Base-by-base conservation (phyloP, 1,140 invertebrate genomes). In the Rhagoletis pomonella region DNA sequence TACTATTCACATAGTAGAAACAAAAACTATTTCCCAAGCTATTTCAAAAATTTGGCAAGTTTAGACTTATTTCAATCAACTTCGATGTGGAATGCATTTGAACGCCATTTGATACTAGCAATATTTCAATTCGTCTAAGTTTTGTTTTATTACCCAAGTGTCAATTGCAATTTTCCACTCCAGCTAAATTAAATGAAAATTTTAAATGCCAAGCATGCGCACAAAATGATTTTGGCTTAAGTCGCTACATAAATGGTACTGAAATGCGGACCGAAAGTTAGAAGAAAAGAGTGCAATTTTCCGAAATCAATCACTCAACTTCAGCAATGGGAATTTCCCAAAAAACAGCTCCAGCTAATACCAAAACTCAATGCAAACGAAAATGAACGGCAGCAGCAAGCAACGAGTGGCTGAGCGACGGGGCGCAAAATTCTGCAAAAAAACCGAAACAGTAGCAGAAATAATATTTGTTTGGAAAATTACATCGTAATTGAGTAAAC, bases 141-240 rank as follows among this genome's bases (percentile, higher is more conserved):
- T 81, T 81, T 55, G 39, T 50, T 81, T 29, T 81, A 81, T 81
- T 81, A 81, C 73, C 17, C 73, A 2, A 42, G 73, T 81, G 47
- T 55, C 73, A 81, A 50, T 55, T 19, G 73, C 73, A 50, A 81
- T 81, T 55, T 81, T 81, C 73, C 73, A 81, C 73, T 81, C 44
- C 10, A 81, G 55, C 17, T 19, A 81, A 81, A 55, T 81, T 58
- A 81, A 81, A 81, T 55, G 50, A 81, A 7, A 81, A 19, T 81
- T 81, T 55, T 81, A 19, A 81, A 81, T 81, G 73, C 73, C 29
- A 81, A 81, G 55, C 42, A 55, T 50, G 73, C 19, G 19, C 73
- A 58, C 10, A 81, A 67, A 67, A 67, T 67, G 39, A 10, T 39
- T 14, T 4, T 4, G 39, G 44, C n/a, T 6, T 2, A 55, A 50